Base-by-base conservation (phyloP, 2,888 invertebrate species). In the Arenicola marina region DNA sequence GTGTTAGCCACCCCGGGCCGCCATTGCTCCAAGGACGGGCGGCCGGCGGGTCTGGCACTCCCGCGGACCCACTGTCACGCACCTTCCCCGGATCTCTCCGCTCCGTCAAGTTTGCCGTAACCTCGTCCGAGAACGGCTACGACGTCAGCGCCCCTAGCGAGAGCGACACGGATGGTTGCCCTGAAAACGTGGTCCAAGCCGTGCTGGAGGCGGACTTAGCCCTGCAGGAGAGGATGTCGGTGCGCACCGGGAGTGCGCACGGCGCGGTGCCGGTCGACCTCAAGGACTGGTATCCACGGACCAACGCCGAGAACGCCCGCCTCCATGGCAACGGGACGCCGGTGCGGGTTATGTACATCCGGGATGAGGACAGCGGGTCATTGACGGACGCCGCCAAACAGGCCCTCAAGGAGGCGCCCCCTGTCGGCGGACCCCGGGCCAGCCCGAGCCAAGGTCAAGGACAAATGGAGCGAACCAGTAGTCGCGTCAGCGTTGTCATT, bases 361-460 rank as follows among this genome's bases (percentile, higher is more conserved):
- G 24, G 4, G 4, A 7, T 11, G 11, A 28, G 7, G 56, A 38
- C 15, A 15, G 11, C 11, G 53, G 11, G 4, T 53, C 53, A 7
- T n/a, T 56, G 15, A 56, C 56, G 33, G 56, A 56, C 46, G 44
- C 57, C 4, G 57, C 57, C 18, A 57, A 57, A 46, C 45, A 44
- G n/a, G 46, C 46, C n/a, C 28, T 56, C 4, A 33, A 24, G 38
- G 24, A 24, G 38, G 11, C 31, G 11, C 53, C 53, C 7, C 29
- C 15, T 11, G 28, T 24, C 15, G 11, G 11, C 11, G 53, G 38
- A 38, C 38, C 38, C 11, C 11, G 11, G 18, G 38, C 38, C 11
- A 15, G 11, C 18, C n/a, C n/a, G n/a, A n/a, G n/a, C n/a, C n/a
- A n/a, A n/a, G n/a, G n/a, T n/a, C n/a, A n/a, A n/a, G 38, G 38